Evolutionary conservation across 2,797 vertebrate species (phyloP).

Genomic region (Muscicapa striata): DNA sequence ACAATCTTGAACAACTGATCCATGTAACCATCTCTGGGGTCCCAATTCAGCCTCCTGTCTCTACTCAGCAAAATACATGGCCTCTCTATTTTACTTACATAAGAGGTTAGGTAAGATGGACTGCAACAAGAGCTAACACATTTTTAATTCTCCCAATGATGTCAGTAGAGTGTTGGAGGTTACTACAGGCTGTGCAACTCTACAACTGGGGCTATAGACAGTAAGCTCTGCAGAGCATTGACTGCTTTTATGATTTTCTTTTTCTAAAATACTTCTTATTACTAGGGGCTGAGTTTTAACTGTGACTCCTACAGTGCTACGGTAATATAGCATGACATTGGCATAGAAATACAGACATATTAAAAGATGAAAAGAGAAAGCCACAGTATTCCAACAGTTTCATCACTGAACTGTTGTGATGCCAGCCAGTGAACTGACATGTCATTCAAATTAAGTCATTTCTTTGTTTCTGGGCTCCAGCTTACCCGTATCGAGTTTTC

Average conservation of each 20-base stretch:
- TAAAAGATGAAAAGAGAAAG: neutral
- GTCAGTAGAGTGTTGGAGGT: neutral
- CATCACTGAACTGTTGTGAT: neutral
- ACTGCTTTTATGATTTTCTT: neutral
- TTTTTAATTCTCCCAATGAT: neutral
- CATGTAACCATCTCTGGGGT: constrained; percentile 18
- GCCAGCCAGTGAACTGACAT: neutral
- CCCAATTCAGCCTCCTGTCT: neutral
- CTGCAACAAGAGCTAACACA: neutral
- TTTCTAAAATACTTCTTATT: neutral
- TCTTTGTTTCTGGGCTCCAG: neutral
- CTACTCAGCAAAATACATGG: constrained; percentile 11
- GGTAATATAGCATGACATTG: neutral
- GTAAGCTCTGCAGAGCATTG: neutral
- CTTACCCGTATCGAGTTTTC: neutral
- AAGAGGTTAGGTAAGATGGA: neutral
- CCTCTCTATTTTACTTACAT: neutral
- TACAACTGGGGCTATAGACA: neutral
- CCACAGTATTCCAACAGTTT: neutral
- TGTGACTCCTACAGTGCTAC: neutral
- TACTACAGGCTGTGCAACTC: neutral
- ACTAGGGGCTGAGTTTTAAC: neutral
- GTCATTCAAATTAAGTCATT: neutral
- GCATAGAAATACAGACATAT: neutral
- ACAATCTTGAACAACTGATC: constrained; percentile 3